A percentile compares a stretch with the other conserved stretches of the same genome.
These are phyloP conservation scores for Chloroceryle amazona DNA, from an alignment of 2,797 vertebrate species.

Conservation along the genomic window DNA sequence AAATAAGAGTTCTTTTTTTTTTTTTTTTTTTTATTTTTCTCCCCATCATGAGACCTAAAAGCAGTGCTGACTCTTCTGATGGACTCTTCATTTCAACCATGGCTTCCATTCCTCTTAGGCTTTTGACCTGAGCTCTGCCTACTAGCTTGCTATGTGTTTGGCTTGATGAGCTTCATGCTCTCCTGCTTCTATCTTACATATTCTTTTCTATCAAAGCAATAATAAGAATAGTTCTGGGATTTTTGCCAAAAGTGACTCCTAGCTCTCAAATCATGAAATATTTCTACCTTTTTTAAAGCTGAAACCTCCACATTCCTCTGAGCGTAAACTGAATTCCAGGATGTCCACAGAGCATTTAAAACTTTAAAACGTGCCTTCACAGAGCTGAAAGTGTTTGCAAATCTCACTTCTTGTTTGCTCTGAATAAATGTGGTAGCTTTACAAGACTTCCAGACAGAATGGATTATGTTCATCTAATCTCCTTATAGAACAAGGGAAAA, in stretches of 20 bases:
- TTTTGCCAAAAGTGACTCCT: conserved; percentile 35
- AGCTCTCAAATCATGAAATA: conserved; percentile 6
- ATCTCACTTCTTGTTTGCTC: background rate
- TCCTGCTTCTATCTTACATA: background rate
- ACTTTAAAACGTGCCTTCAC: background rate
- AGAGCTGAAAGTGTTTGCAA: background rate
- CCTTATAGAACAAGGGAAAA: background rate
- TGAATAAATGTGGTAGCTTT: background rate
- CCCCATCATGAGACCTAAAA: conserved; percentile 18
- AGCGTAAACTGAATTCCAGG: background rate
- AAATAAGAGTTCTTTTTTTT: background rate
- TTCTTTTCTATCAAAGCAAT: conserved; percentile 40
- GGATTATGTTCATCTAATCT: background rate
- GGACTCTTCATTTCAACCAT: background rate
- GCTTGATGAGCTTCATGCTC: conserved; percentile 16
- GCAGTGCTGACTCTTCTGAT: background rate
- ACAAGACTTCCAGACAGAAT: background rate
- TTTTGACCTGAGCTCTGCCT: conserved; percentile 59
- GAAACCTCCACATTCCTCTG: background rate
- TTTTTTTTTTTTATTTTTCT: background rate
- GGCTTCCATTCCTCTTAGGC: conserved; percentile 8
- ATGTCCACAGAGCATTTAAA: background rate
- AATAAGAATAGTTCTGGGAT: conserved; percentile 37
- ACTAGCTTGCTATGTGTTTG: background rate
- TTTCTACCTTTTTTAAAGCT: background rate